phyloP scores from a whole-genome alignment of 2,797 vertebrate species.

The Periparus ater region DNA sequence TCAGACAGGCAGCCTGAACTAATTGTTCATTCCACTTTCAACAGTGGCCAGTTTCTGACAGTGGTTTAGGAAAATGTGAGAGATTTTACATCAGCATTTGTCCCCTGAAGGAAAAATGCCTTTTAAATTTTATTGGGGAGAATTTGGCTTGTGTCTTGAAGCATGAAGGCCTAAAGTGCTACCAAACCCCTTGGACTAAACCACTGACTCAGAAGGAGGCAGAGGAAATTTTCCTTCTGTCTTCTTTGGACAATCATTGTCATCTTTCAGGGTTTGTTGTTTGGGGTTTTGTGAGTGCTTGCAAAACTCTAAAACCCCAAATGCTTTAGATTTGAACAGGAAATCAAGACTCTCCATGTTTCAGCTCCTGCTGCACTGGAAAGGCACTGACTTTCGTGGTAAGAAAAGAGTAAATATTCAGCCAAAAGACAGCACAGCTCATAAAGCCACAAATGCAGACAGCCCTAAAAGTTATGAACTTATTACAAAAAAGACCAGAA shows the following conservation, averaged over 20 bases:
- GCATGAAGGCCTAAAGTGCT: background rate
- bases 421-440: background rate
- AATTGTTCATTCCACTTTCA: background rate
- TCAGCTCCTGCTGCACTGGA: background rate
- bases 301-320: background rate
- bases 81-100: background rate
- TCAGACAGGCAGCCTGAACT: background rate
- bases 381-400: background rate
- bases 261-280: background rate
- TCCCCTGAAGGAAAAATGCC: constrained; percentile 19
- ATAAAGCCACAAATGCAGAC: background rate
- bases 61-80: background rate
- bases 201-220: background rate
- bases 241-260: background rate
- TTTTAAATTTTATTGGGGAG: background rate
- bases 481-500: background rate
- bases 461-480: background rate
- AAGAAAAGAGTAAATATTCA: background rate
- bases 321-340: background rate
- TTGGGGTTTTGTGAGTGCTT: background rate
- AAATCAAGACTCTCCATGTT: background rate
- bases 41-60: background rate
- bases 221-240: background rate
- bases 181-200: background rate
- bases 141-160: background rate